phyloP scores from a whole-genome alignment of 2,797 vertebrate species.

The Iguana delicatissima region DNA sequence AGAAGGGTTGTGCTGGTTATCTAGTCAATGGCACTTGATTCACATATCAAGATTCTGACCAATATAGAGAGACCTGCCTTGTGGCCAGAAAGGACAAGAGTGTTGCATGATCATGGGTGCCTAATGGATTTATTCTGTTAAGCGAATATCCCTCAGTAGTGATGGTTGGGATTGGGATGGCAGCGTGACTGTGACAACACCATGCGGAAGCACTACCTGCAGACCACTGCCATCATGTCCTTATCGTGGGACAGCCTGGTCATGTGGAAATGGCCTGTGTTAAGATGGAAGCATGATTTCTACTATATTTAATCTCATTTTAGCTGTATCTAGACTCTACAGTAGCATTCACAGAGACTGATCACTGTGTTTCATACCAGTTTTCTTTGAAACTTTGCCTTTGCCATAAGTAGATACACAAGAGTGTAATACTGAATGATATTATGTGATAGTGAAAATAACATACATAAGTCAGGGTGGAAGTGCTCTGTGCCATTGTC shows the following conservation, averaged over 20 bases:
- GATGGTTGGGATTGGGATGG: too few species aligned
- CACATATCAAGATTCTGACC: not conserved
- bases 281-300: too few species aligned
- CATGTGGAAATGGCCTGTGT: not conserved
- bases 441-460: not conserved
- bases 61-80: not conserved
- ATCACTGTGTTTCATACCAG: not conserved
- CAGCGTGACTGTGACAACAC: too few species aligned
- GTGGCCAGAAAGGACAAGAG: too few species aligned
- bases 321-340: not conserved
- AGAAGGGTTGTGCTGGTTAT: not conserved
- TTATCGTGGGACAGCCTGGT: too few species aligned
- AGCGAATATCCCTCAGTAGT: too few species aligned
- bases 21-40: not conserved
- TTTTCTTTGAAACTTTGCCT: slow-evolving; percentile 42
- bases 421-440: not conserved
- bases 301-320: not conserved
- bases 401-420: slow-evolving; percentile 29
- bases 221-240: too few species aligned
- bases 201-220: too few species aligned
- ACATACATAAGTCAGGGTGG: not conserved
- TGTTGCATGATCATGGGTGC: too few species aligned
- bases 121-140: too few species aligned
- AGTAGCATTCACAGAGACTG: not conserved
- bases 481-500: not conserved